These are phyloP conservation scores for Furcifer pardalis DNA, from an alignment of 2,797 vertebrate species.

Conservation along the genomic window DNA sequence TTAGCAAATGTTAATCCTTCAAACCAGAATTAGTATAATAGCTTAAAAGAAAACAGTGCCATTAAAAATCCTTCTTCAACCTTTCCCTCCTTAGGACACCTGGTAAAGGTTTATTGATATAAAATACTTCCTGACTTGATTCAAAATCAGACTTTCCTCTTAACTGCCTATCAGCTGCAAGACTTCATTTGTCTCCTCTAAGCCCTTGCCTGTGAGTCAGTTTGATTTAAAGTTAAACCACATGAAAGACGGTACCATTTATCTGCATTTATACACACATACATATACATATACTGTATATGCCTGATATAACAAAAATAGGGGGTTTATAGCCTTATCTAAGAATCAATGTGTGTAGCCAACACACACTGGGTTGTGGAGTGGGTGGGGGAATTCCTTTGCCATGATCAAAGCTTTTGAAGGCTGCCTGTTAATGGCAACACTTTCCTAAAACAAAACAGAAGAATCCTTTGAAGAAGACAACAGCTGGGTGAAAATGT, in stretches of 20 bases:
- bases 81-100: conserved; percentile 49
- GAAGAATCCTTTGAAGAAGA: conserved; percentile 58
- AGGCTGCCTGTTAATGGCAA: conserved; percentile 52
- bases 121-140: conserved; percentile 71
- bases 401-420: conserved; percentile 64
- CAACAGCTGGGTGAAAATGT: conserved; percentile 70
- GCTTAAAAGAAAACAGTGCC: conserved; percentile 29
- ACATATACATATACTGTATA: neutral
- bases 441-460: conserved; percentile 49
- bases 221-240: conserved; percentile 65
- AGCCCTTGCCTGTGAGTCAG: conserved; percentile 63
- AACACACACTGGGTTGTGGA: conserved; percentile 48
- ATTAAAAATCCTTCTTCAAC: conserved; percentile 18
- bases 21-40: conserved; percentile 35
- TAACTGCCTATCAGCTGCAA: conserved; percentile 10
- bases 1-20: conserved; percentile 27
- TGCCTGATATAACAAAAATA: conserved; percentile 31
- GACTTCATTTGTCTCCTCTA: conserved; percentile 59
- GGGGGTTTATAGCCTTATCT: conserved; percentile 20
- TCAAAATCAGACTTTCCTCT: conserved; percentile 47
- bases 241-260: conserved; percentile 63
- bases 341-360: conserved; percentile 57
- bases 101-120: conserved; percentile 74
- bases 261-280: conserved; percentile 51
- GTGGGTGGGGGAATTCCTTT: conserved; percentile 27